Conservation (phyloP, 2,113 vertebrate genomes). For the Paramormyrops kingsleyae region DNA sequence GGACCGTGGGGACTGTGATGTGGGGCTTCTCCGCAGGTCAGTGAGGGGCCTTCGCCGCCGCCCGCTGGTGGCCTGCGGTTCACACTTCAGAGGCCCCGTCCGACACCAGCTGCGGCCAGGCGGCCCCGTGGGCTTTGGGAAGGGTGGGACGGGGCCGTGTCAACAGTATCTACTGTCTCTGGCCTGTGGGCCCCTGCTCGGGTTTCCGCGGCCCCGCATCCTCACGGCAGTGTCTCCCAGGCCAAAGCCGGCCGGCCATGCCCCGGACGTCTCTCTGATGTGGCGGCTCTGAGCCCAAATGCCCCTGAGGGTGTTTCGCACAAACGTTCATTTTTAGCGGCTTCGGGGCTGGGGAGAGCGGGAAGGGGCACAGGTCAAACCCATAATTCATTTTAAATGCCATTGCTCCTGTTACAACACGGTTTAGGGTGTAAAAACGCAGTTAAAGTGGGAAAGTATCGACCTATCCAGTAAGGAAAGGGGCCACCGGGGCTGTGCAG, state of each 20-base stretch:
- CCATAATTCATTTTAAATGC: slow-evolving; percentile 27
- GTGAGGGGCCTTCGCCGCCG: slow-evolving; percentile 22
- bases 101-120: slow-evolving; percentile 29
- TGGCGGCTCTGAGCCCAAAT: slow-evolving; percentile 38
- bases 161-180: slow-evolving; percentile 31
- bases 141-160: slow-evolving; percentile 8
- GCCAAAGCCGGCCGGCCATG: slow-evolving; percentile 12
- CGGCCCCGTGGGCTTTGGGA: slow-evolving; percentile 21
- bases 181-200: slow-evolving; percentile 24
- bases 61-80: background rate
- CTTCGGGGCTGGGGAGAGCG: background rate
- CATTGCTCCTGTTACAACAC: slow-evolving; percentile 31
- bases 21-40: background rate
- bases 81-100: slow-evolving; percentile 21
- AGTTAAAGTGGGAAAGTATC: background rate
- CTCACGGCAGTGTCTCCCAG: background rate
- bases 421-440: slow-evolving; percentile 16
- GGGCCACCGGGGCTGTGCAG: background rate
- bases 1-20: slow-evolving; percentile 7
- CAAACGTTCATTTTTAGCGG: background rate
- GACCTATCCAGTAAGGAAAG: background rate
- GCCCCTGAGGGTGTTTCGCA: slow-evolving; percentile 33
- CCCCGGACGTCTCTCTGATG: slow-evolving; percentile 26
- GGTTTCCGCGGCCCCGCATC: slow-evolving; percentile 25
- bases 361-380: background rate